A percentile compares a stretch with the other conserved stretches of the same genome.
Evolutionary conservation across 1,140 invertebrate genomes (phyloP).

Genomic region (Arctopsyche grandis): DNA sequence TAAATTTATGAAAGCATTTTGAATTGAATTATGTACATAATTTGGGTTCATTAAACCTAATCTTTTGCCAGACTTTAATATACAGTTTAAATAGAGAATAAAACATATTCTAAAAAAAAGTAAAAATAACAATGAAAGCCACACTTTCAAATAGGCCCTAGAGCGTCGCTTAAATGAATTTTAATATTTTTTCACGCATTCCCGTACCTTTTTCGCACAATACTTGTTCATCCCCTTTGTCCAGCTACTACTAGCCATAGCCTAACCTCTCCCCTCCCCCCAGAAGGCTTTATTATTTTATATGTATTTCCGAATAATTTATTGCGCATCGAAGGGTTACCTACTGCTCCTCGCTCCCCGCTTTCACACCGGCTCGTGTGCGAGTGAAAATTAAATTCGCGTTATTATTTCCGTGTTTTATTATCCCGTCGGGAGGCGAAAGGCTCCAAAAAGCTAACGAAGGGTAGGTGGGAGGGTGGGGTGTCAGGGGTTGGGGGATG

Average conservation of each 20-base stretch:
- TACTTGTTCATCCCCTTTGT: not conserved
- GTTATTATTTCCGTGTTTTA: not conserved
- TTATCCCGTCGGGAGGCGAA: not conserved
- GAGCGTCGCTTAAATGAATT: too few relatives aligned
- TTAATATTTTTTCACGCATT: too few relatives aligned
- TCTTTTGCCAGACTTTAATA: too few relatives aligned
- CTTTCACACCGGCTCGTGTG: not conserved
- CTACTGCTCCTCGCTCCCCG: not conserved
- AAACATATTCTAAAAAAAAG: too few relatives aligned
- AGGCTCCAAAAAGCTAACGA: not conserved
- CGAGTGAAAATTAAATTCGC: not conserved
- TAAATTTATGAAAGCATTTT: too few relatives aligned
- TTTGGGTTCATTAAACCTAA: too few relatives aligned
- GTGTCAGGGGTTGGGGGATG: too few relatives aligned
- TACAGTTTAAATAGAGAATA: too few relatives aligned
- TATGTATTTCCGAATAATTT: not conserved
- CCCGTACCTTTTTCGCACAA: not conserved
- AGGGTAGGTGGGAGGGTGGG: not conserved
- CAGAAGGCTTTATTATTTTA: not conserved
- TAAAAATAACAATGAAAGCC: too few relatives aligned
- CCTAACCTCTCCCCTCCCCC: not conserved
- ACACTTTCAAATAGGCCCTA: too few relatives aligned
- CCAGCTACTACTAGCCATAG: not conserved
- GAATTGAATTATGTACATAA: too few relatives aligned
- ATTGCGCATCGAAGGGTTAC: not conserved